Percentiles rank a stretch among this genome's conserved stretches.
These are phyloP conservation scores for Ryuthela nishihirai DNA, from an alignment of 2,888 invertebrate genomes.

Conservation along the genomic window DNA sequence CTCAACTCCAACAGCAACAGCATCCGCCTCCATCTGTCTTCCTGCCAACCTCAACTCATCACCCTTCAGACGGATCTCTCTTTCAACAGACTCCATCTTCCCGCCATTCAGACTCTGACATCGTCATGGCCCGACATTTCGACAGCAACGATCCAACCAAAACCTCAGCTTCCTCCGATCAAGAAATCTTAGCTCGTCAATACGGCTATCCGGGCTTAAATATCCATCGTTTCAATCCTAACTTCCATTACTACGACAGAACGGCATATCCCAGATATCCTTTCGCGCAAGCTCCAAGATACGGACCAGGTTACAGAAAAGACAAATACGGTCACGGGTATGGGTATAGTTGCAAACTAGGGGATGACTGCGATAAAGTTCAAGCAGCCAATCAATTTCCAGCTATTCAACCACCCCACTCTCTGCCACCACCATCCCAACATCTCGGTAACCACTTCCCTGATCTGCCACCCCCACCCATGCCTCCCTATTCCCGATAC, in stretches of 20 bases:
- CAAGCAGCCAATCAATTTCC: conserved; percentile 20
- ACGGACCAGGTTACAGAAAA: conserved; percentile 32
- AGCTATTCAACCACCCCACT: conserved; percentile 4
- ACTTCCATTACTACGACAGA: conserved; percentile 15
- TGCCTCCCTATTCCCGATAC: not conserved
- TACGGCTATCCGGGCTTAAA: conserved; percentile 31
- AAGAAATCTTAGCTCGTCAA: conserved; percentile 26
- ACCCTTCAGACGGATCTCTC: conserved; percentile 2
- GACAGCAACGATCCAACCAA: conserved; percentile 19
- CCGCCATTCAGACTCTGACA: not conserved
- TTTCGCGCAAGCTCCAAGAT: conserved; percentile 12
- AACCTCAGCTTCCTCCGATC: conserved; percentile 16
- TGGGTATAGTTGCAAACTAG: conserved; percentile 36
- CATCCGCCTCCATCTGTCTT: conserved; percentile 7
- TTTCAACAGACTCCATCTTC: no score
- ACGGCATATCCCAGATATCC: conserved; percentile 19
- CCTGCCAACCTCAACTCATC: conserved; percentile 16
- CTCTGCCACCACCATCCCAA: not conserved
- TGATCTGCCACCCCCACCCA: not conserved
- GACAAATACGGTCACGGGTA: conserved; percentile 36
- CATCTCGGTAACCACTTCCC: not conserved
- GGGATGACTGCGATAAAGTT: conserved; percentile 33
- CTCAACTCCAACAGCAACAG: conserved; percentile 15
- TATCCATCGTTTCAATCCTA: conserved; percentile 31
- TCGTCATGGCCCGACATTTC: conserved; percentile 8